Percentiles rank a stretch among this genome's conserved stretches.
phyloP scores from a whole-genome alignment of 2,888 invertebrate genomes.

The Coelinius sp. region DNA sequence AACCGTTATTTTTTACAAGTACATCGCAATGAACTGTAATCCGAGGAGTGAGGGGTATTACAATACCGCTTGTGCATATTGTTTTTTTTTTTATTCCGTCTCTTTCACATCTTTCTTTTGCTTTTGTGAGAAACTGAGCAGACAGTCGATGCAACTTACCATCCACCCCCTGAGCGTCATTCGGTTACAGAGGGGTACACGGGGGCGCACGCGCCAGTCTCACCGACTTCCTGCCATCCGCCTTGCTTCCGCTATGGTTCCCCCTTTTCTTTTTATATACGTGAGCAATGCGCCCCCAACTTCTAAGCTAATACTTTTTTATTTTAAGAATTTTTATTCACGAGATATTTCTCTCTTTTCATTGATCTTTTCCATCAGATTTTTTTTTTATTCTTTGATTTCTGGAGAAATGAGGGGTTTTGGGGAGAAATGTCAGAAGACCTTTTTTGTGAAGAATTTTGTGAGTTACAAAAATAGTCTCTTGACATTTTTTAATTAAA shows the following conservation, averaged over 20 bases:
- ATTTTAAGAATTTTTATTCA: conserved; percentile 36
- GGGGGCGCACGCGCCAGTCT: conserved; percentile 67
- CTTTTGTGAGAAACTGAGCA: conserved; percentile 27
- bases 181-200: conserved; percentile 1
- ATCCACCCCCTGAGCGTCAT: conserved; percentile 11
- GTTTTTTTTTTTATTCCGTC: conserved; percentile 10
- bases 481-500: too few species aligned
- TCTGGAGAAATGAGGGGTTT: too few species aligned
- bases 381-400: too few species aligned
- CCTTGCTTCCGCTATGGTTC: conserved; percentile 63
- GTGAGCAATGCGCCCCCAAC: conserved; percentile 17
- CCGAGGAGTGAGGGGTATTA: conserved; percentile 8
- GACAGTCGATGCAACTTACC: conserved; percentile 35
- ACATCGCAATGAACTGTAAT: conserved; percentile 22
- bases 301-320: conserved; percentile 25
- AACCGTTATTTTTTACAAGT: conserved; percentile 8
- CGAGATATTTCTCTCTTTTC: conserved; percentile 10
- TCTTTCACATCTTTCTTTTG: conserved; percentile 17
- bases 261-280: not conserved
- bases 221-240: conserved; percentile 69
- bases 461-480: too few species aligned
- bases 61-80: conserved; percentile 22
- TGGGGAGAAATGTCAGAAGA: too few species aligned
- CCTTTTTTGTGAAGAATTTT: too few species aligned
- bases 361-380: too few species aligned